A percentile compares a stretch with the other conserved stretches of the same genome.
Conservation (phyloP, 2,888 invertebrate genomes). For the Hypercompe scribonia region DNA sequence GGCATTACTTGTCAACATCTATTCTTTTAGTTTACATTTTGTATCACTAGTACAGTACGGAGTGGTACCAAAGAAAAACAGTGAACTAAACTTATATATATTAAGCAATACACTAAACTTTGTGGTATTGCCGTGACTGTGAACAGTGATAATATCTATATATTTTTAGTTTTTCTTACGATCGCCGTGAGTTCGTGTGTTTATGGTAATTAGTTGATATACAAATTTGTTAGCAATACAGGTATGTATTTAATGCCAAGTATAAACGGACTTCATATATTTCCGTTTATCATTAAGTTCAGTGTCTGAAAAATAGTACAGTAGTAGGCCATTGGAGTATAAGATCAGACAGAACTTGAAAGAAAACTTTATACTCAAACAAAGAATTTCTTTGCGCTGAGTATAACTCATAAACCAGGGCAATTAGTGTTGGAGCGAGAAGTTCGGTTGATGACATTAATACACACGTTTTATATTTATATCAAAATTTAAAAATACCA, state of each 20-base stretch:
- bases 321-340: slow-evolving; percentile 10
- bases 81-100: slow-evolving; percentile 21
- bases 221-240: slow-evolving; percentile 60
- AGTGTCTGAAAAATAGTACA: neutral
- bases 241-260: slow-evolving; percentile 74
- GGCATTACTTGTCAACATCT: slow-evolving; percentile 55
- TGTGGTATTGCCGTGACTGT: slow-evolving; percentile 21
- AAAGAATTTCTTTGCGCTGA: slow-evolving; percentile 11
- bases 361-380: slow-evolving; percentile 18
- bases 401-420: slow-evolving; percentile 3
- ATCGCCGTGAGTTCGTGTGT: slow-evolving; percentile 57
- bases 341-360: slow-evolving; percentile 10
- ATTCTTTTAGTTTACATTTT: slow-evolving; percentile 40
- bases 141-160: slow-evolving; percentile 31
- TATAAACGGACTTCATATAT: slow-evolving; percentile 24
- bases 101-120: neutral
- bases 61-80: slow-evolving; percentile 29
- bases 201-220: slow-evolving; percentile 68
- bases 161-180: slow-evolving; percentile 39
- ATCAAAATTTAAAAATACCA: neutral
- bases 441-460: neutral
- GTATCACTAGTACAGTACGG: slow-evolving; percentile 33
- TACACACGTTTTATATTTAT: neutral
- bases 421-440: neutral
- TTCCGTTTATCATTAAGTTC: slow-evolving; percentile 6